Base-by-base conservation (phyloP, 2,113 vertebrate species). In the Odocoileus hemionus region DNA sequence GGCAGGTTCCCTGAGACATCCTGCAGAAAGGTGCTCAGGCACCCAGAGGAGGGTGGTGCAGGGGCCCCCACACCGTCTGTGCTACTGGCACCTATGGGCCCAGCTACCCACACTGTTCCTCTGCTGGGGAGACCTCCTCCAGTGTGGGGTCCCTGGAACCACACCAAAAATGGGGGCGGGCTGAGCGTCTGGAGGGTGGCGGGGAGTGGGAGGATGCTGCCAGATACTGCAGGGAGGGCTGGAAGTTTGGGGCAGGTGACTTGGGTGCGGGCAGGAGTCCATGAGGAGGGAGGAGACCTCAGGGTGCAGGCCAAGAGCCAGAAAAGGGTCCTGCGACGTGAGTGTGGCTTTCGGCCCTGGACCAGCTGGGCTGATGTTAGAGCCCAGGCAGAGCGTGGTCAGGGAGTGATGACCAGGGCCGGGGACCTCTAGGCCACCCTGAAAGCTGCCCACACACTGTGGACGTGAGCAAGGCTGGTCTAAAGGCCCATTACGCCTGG, bases 1-100 rank as follows among this genome's bases (percentile, higher is more conserved):
- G 89, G 60, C 74, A 78, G 64, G 16, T 26, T 50, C 47, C 28
- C 67, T 39, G 70, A 36, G 16, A 26, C 50, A 60, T 87, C 64
- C 61, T 11, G 43, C 64, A 86, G 82, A 80, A 80, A 97, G 96
- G 94, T 86, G 95, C 26, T 82, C 21, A 11, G 61, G 92, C 94
- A 95, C 95, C 97, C 60, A 88, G 92, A 86, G 7, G 86, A 50
- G 6, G 4, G 64, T 55, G 3, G 76, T 0, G 0, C 0, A 36
- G 52, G 9, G 2, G 36, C 6, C 50, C 47, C 33, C 33, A 4
- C 6, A 55, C 83, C 47, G 1, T 57, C n/a, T 43, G 54, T 25
- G 43, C 25, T 47, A 36, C 55, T 61, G 23, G 12, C 19, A 21
- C 7, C 60, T 47, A 60, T 39, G 25, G 25, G 30, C 33, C 33